Base-by-base conservation (phyloP, 2,797 vertebrate genomes). In the Falco concolor region DNA sequence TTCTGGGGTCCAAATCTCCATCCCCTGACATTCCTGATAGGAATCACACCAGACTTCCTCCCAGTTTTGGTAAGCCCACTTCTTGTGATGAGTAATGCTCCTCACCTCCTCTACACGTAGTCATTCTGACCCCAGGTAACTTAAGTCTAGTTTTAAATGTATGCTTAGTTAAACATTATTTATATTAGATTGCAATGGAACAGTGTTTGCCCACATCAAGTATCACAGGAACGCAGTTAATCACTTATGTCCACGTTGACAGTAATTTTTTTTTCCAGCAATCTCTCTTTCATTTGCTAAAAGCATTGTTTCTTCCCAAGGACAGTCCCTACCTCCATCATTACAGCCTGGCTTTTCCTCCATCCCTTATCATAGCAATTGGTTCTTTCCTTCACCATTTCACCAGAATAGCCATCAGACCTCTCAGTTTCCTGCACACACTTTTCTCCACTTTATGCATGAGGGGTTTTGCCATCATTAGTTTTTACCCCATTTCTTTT, bases 151-250 rank as follows among this genome's bases (percentile, higher is more conserved):
- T 69, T 88, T 60, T 77, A 83, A 63, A 92, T 65, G 54, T 49
- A 47, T 67, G 49, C 60, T 77, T 45, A 59, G 80, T 91, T 94
- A 92, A 96, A 91, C 64, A 68, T 79, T 87, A 70, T 74, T 96
- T 87, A 65, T 73, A 65, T 21, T 38, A 72, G 52, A 63, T 36
- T 56, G 72, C 84, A 85, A 30, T 5, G 28, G 56, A 94, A 53
- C 68, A 85, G 64, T 15, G 53, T 47, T 89, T 84, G 54, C 23
- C 53, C 72, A 32, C n/a, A 77, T 34, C 69, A 82, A 34, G 30
- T 20, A 36, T 50, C 75, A 83, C 6, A 1, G 56, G 70, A 90
- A 79, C n/a, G 67, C 54, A 60, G 8, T 40, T 76, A 67, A 79
- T 45, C 34, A 52, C 28, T 4, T 22, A 60, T 6, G 16, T 40